Percentiles rank a stretch among this genome's conserved stretches.
These are phyloP conservation scores for Cheiracanthium punctorium DNA, from an alignment of 2,888 invertebrate species.

Conservation along the genomic window DNA sequence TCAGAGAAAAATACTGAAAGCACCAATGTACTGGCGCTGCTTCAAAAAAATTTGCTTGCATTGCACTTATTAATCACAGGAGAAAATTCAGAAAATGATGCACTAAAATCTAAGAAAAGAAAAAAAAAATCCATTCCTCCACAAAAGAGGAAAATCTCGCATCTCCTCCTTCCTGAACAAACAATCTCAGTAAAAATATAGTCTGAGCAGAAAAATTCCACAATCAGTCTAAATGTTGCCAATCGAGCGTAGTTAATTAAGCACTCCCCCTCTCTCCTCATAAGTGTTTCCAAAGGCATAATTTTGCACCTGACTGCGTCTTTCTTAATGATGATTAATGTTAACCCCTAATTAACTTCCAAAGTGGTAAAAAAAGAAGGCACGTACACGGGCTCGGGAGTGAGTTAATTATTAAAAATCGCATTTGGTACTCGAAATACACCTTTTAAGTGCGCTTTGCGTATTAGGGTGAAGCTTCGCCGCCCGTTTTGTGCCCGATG, in stretches of 20 bases:
- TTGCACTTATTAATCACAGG: background rate
- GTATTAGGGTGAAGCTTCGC: too few relatives aligned
- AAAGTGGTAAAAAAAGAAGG: slow-evolving; percentile 47
- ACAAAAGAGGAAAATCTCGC: background rate
- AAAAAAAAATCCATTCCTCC: too few relatives aligned
- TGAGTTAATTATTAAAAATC: slow-evolving; percentile 53
- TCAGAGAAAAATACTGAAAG: too few relatives aligned
- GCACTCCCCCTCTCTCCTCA: background rate
- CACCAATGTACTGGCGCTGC: too few relatives aligned
- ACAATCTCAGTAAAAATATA: background rate
- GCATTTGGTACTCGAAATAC: background rate
- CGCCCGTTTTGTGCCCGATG: too few relatives aligned
- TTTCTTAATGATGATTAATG: slow-evolving; percentile 64
- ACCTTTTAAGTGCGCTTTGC: background rate
- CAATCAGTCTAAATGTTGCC: background rate
- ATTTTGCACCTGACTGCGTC: slow-evolving; percentile 59
- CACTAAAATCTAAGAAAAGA: too few relatives aligned
- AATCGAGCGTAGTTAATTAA: slow-evolving; percentile 41
- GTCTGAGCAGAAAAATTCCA: background rate
- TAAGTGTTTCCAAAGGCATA: slow-evolving; percentile 58
- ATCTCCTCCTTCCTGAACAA: background rate
- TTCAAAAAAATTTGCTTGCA: background rate
- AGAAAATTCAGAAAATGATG: background rate
- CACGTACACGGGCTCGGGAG: background rate
- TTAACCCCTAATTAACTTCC: slow-evolving; percentile 66